Conservation (phyloP, 2,797 vertebrate genomes). For the Sebastes steindachneri region DNA sequence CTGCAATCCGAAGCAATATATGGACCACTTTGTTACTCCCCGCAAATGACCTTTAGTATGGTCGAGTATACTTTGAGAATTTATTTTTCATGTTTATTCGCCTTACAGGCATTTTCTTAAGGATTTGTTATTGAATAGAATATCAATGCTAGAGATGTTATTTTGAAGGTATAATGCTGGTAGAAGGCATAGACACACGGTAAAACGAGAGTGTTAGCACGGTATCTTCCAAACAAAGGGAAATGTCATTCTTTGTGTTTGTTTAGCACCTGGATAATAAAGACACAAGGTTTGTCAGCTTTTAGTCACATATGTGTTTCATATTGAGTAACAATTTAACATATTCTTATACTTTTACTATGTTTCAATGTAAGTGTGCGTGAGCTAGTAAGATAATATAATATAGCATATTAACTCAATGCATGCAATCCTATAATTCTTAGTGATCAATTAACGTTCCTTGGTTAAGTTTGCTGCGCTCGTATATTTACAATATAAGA, state of each 20-base stretch:
- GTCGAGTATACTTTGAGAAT: not conserved
- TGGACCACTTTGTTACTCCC: not conserved
- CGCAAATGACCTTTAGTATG: not conserved
- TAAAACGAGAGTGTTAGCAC: not conserved
- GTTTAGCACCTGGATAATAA: not conserved
- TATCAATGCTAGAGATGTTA: not conserved
- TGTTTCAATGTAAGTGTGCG: fast-evolving
- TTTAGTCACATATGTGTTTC: not conserved
- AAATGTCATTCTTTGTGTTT: not conserved
- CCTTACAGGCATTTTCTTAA: not conserved
- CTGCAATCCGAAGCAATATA: not conserved
- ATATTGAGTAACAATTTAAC: not conserved
- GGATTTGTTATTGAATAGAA: not conserved
- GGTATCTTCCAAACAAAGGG: not conserved
- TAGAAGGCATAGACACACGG: not conserved
- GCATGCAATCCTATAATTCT: not conserved
- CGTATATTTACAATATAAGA: not conserved
- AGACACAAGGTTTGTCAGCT: not conserved
- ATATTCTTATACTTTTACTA: not conserved
- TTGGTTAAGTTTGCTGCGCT: not conserved
- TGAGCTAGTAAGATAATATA: too few species aligned
- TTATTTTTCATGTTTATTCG: not conserved
- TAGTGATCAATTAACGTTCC: not conserved
- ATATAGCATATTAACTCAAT: too few species aligned
- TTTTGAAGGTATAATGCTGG: not conserved